Evolutionary conservation across 2,113 vertebrate genomes (phyloP).

Genomic region (Sorex araneus): DNA sequence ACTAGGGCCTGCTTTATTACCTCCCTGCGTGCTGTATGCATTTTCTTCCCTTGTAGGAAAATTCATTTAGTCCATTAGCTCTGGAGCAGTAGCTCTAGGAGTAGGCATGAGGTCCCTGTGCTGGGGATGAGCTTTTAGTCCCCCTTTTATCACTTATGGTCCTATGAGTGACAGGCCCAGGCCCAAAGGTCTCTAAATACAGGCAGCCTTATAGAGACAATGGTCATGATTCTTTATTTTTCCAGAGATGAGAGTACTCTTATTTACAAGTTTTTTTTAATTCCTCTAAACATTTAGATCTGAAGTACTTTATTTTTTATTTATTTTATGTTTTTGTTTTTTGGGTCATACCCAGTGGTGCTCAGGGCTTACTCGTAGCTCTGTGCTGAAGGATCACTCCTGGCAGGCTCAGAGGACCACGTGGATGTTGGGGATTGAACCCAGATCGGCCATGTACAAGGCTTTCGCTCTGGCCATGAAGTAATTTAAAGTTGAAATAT

Average conservation of each 20-base stretch:
- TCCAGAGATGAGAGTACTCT: neutral
- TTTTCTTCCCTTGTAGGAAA: neutral
- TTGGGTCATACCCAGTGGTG: too few relatives aligned
- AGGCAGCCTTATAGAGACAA: neutral
- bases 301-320: neutral
- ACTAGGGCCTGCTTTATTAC: too few relatives aligned
- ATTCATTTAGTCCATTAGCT: neutral
- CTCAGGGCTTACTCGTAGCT: too few relatives aligned
- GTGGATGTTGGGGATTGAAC: too few relatives aligned
- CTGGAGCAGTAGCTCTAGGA: neutral
- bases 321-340: too few relatives aligned
- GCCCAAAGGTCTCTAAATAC: neutral
- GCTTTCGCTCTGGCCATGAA: too few relatives aligned
- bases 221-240: neutral
- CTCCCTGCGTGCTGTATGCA: neutral
- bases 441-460: too few relatives aligned
- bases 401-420: too few relatives aligned
- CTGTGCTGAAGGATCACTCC: too few relatives aligned
- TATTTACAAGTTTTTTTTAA: conserved; percentile 31
- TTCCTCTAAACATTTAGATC: neutral
- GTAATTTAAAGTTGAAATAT: too few relatives aligned
- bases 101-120: neutral
- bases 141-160: neutral
- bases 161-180: neutral
- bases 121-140: neutral